Evolutionary conservation across 2,797 vertebrate species (phyloP), one percentile per base, ranked within the genome.

Genomic region (Chromis chromis): DNA sequence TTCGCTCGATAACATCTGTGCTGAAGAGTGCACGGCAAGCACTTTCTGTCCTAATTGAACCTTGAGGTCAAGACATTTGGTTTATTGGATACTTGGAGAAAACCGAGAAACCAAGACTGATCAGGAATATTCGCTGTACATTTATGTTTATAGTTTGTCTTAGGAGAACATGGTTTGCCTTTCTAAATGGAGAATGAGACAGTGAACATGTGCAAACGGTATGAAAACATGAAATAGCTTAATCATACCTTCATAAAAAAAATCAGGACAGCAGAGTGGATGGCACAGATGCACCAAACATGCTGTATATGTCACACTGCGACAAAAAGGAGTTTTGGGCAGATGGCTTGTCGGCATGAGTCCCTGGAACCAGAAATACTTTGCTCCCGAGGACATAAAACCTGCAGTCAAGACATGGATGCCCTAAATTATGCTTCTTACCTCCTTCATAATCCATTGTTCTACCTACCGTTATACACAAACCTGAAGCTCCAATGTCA

Each of bases 321-420:
- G 49, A 57, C 74, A 71, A 31, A 81, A 63, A 12, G 61, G 39
- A 44, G 59, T 80, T 65, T 3, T 31, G 54, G 62, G 69, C 88
- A 89, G 84, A 91, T 88, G 88, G 86, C 72, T 58, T 50, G 73
- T 73, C 82, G 27, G 68, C 76, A 73, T 65, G 88, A 62, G 54
- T 88, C 83, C 84, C 65, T 78, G 68, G 84, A 82, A 85, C 62
- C 64, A 70, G 39, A 76, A 66, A 65, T 65, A 44, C 31, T 65
- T 66, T 1, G 21, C 59, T 74, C 78, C 78, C 22, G 60, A 64
- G 70, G 80, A 79, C 73, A 86, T 84, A 76, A 85, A 90, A 69
- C 64, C 72, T 55, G 49, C 73, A 85, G 73, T 62, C 53, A 22
- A 49, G 67, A 81, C 72, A 79, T 39, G 54, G 77, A 62, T 78